Base-by-base conservation (phyloP, 2,888 invertebrate species). In the Sphaerophoria rueppellii region DNA sequence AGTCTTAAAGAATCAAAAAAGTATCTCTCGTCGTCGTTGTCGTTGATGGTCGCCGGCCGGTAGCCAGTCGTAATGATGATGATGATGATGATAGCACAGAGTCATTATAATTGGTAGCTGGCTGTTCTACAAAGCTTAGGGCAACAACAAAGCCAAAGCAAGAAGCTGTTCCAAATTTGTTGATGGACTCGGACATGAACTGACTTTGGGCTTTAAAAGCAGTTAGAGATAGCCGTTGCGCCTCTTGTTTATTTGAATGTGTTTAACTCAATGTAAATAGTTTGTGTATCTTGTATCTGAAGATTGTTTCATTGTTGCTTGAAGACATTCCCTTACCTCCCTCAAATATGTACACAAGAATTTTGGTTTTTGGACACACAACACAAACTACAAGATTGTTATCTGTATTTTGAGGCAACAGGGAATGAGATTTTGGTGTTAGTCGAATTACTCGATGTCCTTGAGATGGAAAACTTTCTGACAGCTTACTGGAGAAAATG, bases 91-190 rank as follows among this genome's bases (percentile, higher is more conserved):
- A 73, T 34, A 14, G 52, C 24, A 16, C 35, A 79, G 67, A 76
- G 69, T 76, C 73, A 61, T 77, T 77, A 72, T 85, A 80, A 80
- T 80, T 81, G 81, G 69, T 70, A 65, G 46, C 35, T 43, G 5
- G 40, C 40, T 69, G 6, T 40, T 43, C 43, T 43, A 11, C 12
- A 11, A 32, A 65, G 54, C 67, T 54, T 52, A 43, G 40, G 69
- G 55, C 73, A 50, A 24, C 2, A 63, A 57, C 52, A 43, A 67
- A 52, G 57, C 0, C 9, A 12, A 43, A 9, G 63, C 50, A 50
- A 34, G 35, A 76, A 72, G 65, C 65, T 48, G 60, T 61, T 85
- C 71, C 74, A 78, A 67, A 78, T 71, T 79, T 71, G 74, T 72
- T 83, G 75, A 83, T 61, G 67, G 79, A 61, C 75, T 67, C 50